Evolutionary conservation across 2,888 invertebrate genomes (phyloP).

Genomic region (Yponomeuta sedellus): DNA sequence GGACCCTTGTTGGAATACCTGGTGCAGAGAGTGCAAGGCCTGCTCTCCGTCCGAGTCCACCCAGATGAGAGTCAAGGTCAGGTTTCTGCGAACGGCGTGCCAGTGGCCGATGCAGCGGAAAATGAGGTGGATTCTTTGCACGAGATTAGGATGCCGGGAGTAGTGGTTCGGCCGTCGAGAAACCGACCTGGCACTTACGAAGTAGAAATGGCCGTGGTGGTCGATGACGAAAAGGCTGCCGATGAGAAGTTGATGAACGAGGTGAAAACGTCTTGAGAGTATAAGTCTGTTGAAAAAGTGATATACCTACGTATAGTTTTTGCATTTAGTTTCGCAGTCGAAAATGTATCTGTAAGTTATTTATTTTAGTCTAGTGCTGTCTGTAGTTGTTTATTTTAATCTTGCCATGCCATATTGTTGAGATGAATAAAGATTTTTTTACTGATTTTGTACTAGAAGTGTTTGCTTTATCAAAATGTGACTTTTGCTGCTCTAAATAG

Average conservation of each 20-base stretch:
- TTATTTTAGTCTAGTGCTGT: constrained; percentile 18
- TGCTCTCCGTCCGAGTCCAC: constrained; percentile 81
- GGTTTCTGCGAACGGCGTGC: constrained; percentile 18
- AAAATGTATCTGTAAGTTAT: constrained; percentile 21
- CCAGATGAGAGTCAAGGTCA: constrained; percentile 45
- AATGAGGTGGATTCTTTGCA: constrained; percentile 68
- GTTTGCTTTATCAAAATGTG: neutral
- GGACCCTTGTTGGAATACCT: constrained; percentile 82
- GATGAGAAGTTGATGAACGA: constrained; percentile 32
- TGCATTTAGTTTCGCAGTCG: constrained; percentile 31
- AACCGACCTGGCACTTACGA: constrained; percentile 63
- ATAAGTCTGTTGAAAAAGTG: constrained; percentile 4
- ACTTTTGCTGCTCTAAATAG: too few species aligned
- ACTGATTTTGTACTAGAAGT: constrained; percentile 18
- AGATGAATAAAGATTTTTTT: constrained; percentile 37
- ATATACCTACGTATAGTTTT: constrained; percentile 14
- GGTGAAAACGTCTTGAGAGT: neutral
- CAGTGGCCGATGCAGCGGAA: constrained; percentile 50
- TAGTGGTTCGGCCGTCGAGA: constrained; percentile 52
- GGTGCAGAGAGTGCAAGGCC: constrained; percentile 81
- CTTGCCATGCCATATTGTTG: constrained; percentile 52
- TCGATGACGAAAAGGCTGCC: constrained; percentile 57
- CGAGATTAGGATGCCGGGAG: constrained; percentile 60
- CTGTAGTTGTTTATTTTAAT: constrained; percentile 41
- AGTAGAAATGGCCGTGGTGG: constrained; percentile 59